These are phyloP conservation scores for Diadema setosum DNA, from an alignment of 35 echinoderm and acorn worm genomes.

Conservation along the genomic window DNA sequence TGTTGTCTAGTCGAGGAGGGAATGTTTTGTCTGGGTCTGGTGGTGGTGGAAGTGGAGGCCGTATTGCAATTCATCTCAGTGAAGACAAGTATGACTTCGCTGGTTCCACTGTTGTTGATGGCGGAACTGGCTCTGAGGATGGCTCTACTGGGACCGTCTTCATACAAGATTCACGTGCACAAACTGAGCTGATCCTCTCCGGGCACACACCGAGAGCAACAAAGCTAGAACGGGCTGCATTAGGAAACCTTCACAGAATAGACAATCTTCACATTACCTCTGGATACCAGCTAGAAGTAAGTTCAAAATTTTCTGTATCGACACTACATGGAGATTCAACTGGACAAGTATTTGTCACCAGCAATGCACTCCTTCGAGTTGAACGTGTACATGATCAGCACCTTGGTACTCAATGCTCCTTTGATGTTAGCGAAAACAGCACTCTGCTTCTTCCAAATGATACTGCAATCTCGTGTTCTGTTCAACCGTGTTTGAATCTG, in stretches of 20 bases:
- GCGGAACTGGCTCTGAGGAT: not conserved
- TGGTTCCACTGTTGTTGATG: conserved; percentile 41
- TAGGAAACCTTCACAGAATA: not conserved
- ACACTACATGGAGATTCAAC: conserved; percentile 43
- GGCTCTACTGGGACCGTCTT: conserved; percentile 61
- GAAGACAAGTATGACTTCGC: not conserved
- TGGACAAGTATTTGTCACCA: conserved; percentile 19
- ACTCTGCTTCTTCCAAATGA: not conserved
- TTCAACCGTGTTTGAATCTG: not conserved
- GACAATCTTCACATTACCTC: conserved; percentile 41
- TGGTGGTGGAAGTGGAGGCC: conserved; percentile 75
- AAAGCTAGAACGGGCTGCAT: not conserved
- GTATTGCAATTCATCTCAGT: conserved; percentile 49
- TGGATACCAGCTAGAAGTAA: conserved; percentile 15
- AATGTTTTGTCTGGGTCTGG: not conserved
- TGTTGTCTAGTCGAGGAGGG: conserved; percentile 37
- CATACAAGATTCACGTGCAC: not conserved
- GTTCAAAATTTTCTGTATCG: not conserved
- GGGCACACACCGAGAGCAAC: conserved; percentile 34
- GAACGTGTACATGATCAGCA: not conserved
- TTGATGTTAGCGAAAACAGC: conserved; percentile 31
- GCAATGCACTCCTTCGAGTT: not conserved
- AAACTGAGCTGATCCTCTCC: conserved; percentile 17
- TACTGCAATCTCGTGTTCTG: not conserved
- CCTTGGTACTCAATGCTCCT: conserved; percentile 42